Evolutionary conservation across 2,797 vertebrate species (phyloP).

Genomic region (Percopsis omiscomaycus): DNA sequence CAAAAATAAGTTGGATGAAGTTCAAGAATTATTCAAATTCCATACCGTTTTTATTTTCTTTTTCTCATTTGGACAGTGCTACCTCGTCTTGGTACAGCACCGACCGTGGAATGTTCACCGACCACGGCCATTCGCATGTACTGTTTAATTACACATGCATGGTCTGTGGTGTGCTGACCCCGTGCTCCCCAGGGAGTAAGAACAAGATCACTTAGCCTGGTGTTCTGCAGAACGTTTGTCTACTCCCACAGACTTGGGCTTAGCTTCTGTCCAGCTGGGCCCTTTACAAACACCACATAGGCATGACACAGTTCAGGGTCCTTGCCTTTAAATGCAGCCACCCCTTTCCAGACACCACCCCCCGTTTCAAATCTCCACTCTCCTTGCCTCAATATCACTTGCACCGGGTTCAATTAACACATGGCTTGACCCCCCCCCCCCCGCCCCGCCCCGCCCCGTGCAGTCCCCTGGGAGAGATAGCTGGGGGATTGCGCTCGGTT

Average conservation of each 20-base stretch:
- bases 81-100: slow-evolving; percentile 9
- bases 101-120: slow-evolving; percentile 41
- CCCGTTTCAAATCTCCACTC: slow-evolving; percentile 22
- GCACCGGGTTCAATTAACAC: slow-evolving; percentile 64
- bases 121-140: slow-evolving; percentile 50
- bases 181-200: slow-evolving; percentile 42
- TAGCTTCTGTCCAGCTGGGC: slow-evolving; percentile 25
- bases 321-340: slow-evolving; percentile 3
- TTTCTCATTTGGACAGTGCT: slow-evolving; percentile 7
- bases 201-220: slow-evolving; percentile 49
- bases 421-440: slow-evolving; percentile 29
- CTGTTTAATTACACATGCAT: slow-evolving; percentile 58
- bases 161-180: slow-evolving; percentile 52
- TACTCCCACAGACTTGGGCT: slow-evolving; percentile 29
- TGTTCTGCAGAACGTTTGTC: slow-evolving; percentile 49
- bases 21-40: too few species aligned
- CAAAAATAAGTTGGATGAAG: too few species aligned
- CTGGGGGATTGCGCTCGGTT: slow-evolving; percentile 46
- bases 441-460: slow-evolving; percentile 16
- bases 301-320: background rate
- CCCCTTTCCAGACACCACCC: slow-evolving; percentile 12
- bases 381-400: slow-evolving; percentile 55
- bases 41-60: slow-evolving; percentile 16
- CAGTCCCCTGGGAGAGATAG: slow-evolving; percentile 47
- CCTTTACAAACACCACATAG: slow-evolving; percentile 17